A percentile compares a stretch with the other conserved stretches of the same genome.
These are phyloP conservation scores for Pseudonaja textilis DNA, from an alignment of 2,113 vertebrate genomes.

Conservation along the genomic window DNA sequence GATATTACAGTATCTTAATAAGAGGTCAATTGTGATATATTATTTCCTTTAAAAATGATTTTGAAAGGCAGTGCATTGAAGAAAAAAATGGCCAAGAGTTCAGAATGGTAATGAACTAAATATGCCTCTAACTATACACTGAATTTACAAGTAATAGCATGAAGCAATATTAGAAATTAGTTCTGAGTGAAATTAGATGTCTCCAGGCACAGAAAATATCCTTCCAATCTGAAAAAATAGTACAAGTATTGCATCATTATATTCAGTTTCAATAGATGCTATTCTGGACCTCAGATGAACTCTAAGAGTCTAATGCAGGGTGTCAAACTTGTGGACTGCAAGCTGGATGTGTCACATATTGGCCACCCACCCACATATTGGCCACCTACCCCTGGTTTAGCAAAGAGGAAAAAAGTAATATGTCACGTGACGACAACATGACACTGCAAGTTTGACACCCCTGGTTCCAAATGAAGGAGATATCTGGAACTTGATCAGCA, in stretches of 20 bases:
- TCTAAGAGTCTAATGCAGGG: background rate
- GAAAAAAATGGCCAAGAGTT: conserved; percentile 63
- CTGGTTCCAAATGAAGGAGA: conserved; percentile 25
- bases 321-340: too few species aligned
- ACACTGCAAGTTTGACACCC: too few species aligned
- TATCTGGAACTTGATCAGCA: conserved; percentile 43
- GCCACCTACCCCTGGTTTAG: background rate
- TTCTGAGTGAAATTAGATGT: conserved; percentile 68
- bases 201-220: conserved; percentile 59
- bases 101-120: conserved; percentile 70
- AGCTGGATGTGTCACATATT: too few species aligned
- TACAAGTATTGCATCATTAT: conserved; percentile 59
- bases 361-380: background rate
- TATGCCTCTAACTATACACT: conserved; percentile 74
- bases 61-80: conserved; percentile 65
- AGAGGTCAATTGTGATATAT: conserved; percentile 64
- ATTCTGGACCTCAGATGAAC: conserved; percentile 51
- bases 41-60: conserved; percentile 69
- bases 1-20: conserved; percentile 58
- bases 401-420: too few species aligned
- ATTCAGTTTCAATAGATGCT: conserved; percentile 64
- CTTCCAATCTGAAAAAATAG: conserved; percentile 55
- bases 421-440: too few species aligned
- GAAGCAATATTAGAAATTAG: conserved; percentile 65
- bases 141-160: conserved; percentile 72